Conservation (phyloP, 2,888 invertebrate species). For the Meganola albula region DNA sequence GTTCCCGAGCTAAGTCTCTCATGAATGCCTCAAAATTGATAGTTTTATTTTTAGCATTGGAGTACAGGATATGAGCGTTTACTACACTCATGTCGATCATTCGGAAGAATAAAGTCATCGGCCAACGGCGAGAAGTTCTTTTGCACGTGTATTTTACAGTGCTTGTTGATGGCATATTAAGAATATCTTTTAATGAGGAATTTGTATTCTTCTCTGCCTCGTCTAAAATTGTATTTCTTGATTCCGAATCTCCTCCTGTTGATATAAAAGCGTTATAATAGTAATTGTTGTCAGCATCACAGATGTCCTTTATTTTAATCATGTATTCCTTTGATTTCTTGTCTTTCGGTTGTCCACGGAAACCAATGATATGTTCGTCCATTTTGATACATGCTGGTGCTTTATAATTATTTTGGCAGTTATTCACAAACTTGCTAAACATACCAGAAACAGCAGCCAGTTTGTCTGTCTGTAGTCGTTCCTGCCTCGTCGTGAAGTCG, state of each 20-base stretch:
- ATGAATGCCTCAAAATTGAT: conserved; percentile 5
- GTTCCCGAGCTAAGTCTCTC: conserved; percentile 3
- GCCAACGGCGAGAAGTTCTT: conserved; percentile 18
- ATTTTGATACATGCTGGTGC: conserved; percentile 21
- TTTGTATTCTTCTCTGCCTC: not conserved
- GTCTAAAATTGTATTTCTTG: not conserved
- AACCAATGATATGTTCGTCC: conserved; percentile 25
- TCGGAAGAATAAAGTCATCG: conserved; percentile 17
- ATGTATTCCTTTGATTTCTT: conserved; percentile 15
- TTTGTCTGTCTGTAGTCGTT: conserved; percentile 4
- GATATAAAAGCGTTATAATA: conserved; percentile 10
- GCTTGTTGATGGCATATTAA: not conserved
- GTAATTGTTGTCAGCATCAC: conserved; percentile 6
- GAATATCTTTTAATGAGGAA: too few relatives aligned
- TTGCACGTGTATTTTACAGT: conserved; percentile 12
- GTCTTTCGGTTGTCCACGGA: conserved; percentile 24
- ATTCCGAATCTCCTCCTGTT: conserved; percentile 5
- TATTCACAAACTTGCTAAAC: conserved; percentile 9
- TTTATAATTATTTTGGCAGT: conserved; percentile 5
- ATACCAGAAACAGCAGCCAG: conserved; percentile 8
- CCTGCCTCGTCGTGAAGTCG: conserved; percentile 6
- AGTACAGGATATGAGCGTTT: conserved; percentile 8
- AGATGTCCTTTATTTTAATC: conserved; percentile 4
- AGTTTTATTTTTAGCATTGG: not conserved
- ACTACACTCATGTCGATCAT: conserved; percentile 15